Evolutionary conservation across 2,797 vertebrate genomes (phyloP).

Genomic region (Bradypodion pumilum): DNA sequence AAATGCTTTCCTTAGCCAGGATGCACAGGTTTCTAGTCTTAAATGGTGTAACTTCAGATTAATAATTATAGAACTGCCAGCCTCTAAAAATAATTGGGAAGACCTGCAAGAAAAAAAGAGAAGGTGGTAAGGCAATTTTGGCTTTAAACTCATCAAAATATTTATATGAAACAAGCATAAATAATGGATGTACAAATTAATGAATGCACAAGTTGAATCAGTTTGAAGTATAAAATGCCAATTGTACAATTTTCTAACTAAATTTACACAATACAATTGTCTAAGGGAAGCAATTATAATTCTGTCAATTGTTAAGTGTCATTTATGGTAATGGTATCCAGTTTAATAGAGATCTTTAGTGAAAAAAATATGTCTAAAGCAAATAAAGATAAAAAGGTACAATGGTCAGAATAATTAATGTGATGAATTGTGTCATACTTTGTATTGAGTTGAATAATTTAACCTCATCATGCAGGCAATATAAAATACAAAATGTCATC

Average conservation of each 20-base stretch:
- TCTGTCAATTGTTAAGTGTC: conserved; percentile 58
- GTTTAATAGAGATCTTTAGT: conserved; percentile 25
- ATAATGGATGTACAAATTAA: conserved; percentile 64
- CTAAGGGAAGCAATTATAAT: conserved; percentile 60
- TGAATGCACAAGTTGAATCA: conserved; percentile 67
- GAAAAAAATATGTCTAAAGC: conserved; percentile 64
- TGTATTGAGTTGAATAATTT: conserved; percentile 64
- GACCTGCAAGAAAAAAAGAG: not conserved
- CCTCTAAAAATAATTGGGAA: not conserved
- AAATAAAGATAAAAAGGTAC: conserved; percentile 51
- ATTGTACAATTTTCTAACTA: conserved; percentile 32
- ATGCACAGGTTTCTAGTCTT: too few species aligned
- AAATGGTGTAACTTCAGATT: not conserved
- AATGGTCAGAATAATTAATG: conserved; percentile 57
- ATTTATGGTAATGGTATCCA: conserved; percentile 30
- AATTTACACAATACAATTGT: conserved; percentile 48
- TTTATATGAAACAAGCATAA: conserved; percentile 40
- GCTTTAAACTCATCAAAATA: conserved; percentile 42
- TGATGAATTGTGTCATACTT: conserved; percentile 55
- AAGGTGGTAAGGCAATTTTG: conserved; percentile 57
- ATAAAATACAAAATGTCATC: conserved; percentile 55
- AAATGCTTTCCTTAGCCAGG: too few species aligned
- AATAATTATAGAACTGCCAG: not conserved
- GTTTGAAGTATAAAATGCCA: conserved; percentile 61
- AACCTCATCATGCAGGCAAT: conserved; percentile 49